These are phyloP conservation scores for Deroplatys truncata DNA, from an alignment of 2,888 invertebrate species.

Conservation along the genomic window DNA sequence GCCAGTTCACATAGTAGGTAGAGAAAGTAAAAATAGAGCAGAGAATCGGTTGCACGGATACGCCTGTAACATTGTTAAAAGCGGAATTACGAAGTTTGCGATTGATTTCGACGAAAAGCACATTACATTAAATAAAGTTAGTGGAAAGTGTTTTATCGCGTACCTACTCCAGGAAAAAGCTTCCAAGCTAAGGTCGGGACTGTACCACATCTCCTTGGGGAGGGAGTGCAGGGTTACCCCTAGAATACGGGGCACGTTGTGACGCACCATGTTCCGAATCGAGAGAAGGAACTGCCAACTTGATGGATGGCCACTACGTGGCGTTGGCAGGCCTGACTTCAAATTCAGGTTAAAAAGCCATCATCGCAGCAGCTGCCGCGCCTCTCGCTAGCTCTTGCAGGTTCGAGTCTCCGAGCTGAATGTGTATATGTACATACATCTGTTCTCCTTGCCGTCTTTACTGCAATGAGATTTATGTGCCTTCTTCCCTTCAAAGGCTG, in stretches of 20 bases:
- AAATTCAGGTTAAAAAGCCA: not conserved
- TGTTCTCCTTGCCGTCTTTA: not conserved
- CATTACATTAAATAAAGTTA: too few species aligned
- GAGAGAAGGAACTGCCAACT: not conserved
- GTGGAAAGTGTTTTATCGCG: too few species aligned
- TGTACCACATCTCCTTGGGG: not conserved
- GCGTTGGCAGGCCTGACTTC: not conserved
- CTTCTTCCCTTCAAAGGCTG: not conserved
- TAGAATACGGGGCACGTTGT: not conserved
- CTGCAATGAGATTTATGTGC: not conserved
- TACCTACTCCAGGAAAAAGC: not conserved
- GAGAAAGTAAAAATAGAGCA: too few species aligned
- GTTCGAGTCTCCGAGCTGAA: not conserved
- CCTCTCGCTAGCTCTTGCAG: not conserved
- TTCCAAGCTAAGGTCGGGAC: not conserved
- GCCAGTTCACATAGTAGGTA: too few species aligned
- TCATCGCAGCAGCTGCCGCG: not conserved
- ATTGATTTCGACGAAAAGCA: too few species aligned
- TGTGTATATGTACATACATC: not conserved
- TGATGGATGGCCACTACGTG: not conserved
- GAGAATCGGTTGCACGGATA: too few species aligned
- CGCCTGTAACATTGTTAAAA: too few species aligned
- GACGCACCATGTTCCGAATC: not conserved
- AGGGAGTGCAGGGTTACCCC: not conserved
- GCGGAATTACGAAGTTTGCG: too few species aligned